These are phyloP conservation scores for Erpornis zantholeuca DNA, from an alignment of 2,113 vertebrate species.

Conservation along the genomic window DNA sequence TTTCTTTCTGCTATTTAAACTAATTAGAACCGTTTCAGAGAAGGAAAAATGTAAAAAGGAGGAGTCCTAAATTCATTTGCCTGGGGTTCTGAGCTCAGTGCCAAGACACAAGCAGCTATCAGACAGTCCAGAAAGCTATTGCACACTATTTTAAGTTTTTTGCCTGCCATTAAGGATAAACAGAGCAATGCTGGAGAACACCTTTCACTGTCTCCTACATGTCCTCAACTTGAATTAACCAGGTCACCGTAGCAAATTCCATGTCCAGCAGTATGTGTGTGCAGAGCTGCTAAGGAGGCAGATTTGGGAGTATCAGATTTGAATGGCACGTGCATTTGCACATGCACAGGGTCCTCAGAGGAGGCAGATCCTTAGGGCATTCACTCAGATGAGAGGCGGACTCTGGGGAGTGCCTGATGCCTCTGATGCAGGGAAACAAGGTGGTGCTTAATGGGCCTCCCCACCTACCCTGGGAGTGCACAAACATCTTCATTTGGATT, in stretches of 20 bases:
- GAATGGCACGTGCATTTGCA: rapidly evolving
- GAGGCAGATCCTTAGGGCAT: not conserved
- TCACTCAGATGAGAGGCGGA: not conserved
- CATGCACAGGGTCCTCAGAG: not conserved
- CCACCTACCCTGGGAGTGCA: not conserved
- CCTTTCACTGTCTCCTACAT: not conserved
- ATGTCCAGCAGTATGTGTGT: not conserved
- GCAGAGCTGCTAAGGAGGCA: not conserved
- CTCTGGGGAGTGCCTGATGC: not conserved
- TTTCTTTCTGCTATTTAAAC: not conserved
- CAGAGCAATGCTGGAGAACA: not conserved
- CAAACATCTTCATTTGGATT: not conserved
- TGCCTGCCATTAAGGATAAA: not conserved
- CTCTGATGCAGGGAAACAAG: not conserved
- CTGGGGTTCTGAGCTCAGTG: not conserved
- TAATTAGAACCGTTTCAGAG: not conserved
- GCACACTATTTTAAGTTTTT: not conserved
- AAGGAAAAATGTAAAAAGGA: not conserved
- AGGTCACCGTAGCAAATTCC: not conserved
- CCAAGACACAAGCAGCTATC: not conserved
- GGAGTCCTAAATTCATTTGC: not conserved
- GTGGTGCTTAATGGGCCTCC: not conserved
- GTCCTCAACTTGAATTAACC: not conserved
- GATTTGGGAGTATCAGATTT: not conserved
- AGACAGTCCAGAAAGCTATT: not conserved